Base-by-base conservation (phyloP, 2,113 vertebrate genomes). In the Fukomys damarensis region DNA sequence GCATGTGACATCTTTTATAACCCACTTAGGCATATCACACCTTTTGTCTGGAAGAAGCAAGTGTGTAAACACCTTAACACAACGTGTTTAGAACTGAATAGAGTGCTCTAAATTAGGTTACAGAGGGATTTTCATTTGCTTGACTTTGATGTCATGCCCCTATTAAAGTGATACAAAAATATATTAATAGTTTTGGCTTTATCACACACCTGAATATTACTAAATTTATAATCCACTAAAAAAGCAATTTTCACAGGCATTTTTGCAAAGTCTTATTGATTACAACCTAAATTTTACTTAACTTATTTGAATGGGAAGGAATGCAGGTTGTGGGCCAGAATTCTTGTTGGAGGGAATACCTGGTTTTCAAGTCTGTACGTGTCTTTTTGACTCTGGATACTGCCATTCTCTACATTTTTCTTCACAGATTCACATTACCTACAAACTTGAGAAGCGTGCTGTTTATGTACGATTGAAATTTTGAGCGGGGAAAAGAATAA, bases 141-240 rank as follows among this genome's bases (percentile, higher is more conserved):
- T 86, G 17, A 46, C 38, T 97, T 88, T 92, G 46, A 72, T 35
- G 61, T 35, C 41, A 81, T 84, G 20, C 9, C 49, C 59, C n/a
- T 89, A 26, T 83, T 59, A 52, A 80, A 72, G 41, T 80, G 35
- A 54, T 38, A 46, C 9, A 20, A 77, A 76, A 38, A 22, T 14
- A 24, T 70, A 52, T 74, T 68, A 43, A 66, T 41, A 43, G 24
- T 63, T 76, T 32, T 52, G 38, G 20, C 19, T 30, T 63, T 84
- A 84, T 54, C 4, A 38, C 3, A 77, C 3, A 80, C 1, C 28
- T 82, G 17, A 63, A 3, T 88, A 49, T 43, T 65, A 83, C 46
- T 89, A 56, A 91, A 86, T 80, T 88, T 91, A 52, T 46, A 95
- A 13, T 91, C 32, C 68, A 86, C 38, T 74, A 76, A 91, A 95